Percentiles rank a stretch among this genome's conserved stretches.
Evolutionary conservation across 30 jellyfish, hydroid and myxozoan genomes (phyloP).

Genomic region (Aurelia sp.): DNA sequence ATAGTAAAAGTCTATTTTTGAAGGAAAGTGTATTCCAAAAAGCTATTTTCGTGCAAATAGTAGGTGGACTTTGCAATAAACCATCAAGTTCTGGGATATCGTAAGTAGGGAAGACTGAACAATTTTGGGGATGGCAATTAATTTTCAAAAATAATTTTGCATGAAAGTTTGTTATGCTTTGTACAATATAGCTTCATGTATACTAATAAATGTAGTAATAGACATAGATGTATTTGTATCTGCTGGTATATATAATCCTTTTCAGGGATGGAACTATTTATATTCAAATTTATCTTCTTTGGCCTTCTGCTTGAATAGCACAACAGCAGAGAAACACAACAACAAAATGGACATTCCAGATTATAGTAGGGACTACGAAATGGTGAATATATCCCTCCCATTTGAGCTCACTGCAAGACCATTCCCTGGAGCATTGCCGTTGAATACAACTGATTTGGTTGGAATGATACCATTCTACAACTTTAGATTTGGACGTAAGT

Average conservation of each 20-base stretch:
- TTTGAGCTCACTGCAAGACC: conserved; percentile 40
- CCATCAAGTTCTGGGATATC: too few species aligned
- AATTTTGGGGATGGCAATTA: too few species aligned
- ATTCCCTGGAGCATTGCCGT: conserved; percentile 22
- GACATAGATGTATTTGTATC: too few species aligned
- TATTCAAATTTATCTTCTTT: conserved; percentile 34
- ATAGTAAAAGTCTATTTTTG: too few species aligned
- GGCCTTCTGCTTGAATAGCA: conserved; percentile 34
- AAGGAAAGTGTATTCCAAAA: too few species aligned
- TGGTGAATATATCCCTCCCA: conserved; percentile 56
- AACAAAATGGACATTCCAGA: neutral
- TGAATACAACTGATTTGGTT: conserved; percentile 25
- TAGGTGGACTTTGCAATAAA: too few species aligned
- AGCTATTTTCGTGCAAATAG: too few species aligned
- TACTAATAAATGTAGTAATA: too few species aligned
- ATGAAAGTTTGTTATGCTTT: too few species aligned
- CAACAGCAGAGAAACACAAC: neutral
- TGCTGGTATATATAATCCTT: neutral
- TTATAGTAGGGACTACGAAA: neutral
- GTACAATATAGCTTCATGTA: too few species aligned
- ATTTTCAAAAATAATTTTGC: too few species aligned
- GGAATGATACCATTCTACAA: conserved; percentile 31
- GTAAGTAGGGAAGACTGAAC: too few species aligned
- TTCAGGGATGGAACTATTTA: conserved; percentile 56
- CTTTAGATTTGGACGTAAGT: conserved; percentile 57